Conservation (phyloP, 1,140 invertebrate species). For the Stratiolaelaps scimitus region DNA sequence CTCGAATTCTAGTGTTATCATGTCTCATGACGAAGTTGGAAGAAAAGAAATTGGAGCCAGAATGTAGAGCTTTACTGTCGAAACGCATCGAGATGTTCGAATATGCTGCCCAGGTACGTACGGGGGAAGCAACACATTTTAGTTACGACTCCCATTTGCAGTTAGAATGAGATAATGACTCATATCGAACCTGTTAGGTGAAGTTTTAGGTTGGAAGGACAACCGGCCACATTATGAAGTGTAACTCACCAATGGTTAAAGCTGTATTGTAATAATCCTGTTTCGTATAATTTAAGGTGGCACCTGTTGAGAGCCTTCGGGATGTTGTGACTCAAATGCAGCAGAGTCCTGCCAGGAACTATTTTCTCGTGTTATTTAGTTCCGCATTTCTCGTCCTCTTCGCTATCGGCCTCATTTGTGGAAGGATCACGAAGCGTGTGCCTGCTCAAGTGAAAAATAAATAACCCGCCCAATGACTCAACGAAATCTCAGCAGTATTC, state of each 20-base stretch:
- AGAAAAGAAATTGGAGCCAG: conserved; percentile 52
- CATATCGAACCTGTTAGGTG: no score
- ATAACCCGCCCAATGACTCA: conserved; percentile 42
- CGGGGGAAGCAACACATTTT: conserved; percentile 24
- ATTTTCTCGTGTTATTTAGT: conserved; percentile 58
- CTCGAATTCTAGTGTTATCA: conserved; percentile 55
- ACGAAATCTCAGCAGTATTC: no score
- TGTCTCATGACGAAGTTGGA: conserved; percentile 61
- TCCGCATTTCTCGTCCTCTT: conserved; percentile 62
- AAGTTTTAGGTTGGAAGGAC: no score
- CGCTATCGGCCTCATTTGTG: conserved; percentile 64
- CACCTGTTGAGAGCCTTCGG: conserved; percentile 52
- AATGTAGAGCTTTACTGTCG: conserved; percentile 62
- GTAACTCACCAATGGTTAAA: neutral
- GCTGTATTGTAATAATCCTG: conserved; percentile 10
- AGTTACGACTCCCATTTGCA: no score
- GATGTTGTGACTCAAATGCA: conserved; percentile 56
- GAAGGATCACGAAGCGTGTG: conserved; percentile 57
- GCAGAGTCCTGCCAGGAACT: conserved; percentile 59
- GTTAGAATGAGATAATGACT: no score
- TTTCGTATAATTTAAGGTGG: conserved; percentile 36
- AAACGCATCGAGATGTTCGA: conserved; percentile 75
- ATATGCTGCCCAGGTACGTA: conserved; percentile 66
- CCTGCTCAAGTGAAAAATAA: conserved; percentile 54
- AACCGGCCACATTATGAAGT: neutral